A percentile compares a stretch with the other conserved stretches of the same genome.
Conservation (phyloP, 2,113 vertebrate species). For the Columba livia region DNA sequence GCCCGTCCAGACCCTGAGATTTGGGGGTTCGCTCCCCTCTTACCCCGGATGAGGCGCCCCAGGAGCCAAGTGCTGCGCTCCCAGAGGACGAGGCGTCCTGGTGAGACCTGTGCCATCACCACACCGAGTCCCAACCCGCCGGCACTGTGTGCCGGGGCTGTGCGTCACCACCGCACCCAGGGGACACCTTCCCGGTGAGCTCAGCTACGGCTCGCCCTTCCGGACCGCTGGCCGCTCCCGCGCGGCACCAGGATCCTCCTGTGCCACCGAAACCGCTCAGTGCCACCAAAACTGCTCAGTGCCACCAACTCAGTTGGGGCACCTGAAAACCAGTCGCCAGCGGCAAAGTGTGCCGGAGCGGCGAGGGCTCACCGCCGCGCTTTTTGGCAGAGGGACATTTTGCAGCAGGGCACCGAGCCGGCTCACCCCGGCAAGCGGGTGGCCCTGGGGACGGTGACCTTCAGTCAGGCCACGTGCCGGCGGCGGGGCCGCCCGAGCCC, state of each 20-base stretch:
- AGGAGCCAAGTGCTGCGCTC: fast-evolving
- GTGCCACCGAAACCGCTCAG: neutral
- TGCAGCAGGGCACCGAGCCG: neutral
- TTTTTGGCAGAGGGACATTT: neutral
- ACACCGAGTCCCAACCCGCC: neutral
- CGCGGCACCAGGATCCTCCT: neutral
- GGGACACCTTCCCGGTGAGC: constrained; percentile 28
- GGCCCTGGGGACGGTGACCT: constrained; percentile 13
- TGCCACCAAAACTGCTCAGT: neutral
- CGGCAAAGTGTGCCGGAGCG: neutral
- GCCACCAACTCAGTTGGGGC: neutral
- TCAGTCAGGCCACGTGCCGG: neutral
- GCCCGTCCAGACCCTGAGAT: fast-evolving
- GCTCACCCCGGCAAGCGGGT: neutral
- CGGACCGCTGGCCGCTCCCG: neutral
- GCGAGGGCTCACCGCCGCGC: neutral
- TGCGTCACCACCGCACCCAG: neutral
- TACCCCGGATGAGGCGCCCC: fast-evolving
- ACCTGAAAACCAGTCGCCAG: neutral
- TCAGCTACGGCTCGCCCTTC: neutral
- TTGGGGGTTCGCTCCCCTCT: fast-evolving
- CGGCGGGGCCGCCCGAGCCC: neutral
- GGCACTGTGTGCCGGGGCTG: fast-evolving
- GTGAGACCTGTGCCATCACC: neutral
- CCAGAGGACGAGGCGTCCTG: fast-evolving